phyloP scores from a whole-genome alignment of 2,113 vertebrate species.

The Coptodon bakossiorum region DNA sequence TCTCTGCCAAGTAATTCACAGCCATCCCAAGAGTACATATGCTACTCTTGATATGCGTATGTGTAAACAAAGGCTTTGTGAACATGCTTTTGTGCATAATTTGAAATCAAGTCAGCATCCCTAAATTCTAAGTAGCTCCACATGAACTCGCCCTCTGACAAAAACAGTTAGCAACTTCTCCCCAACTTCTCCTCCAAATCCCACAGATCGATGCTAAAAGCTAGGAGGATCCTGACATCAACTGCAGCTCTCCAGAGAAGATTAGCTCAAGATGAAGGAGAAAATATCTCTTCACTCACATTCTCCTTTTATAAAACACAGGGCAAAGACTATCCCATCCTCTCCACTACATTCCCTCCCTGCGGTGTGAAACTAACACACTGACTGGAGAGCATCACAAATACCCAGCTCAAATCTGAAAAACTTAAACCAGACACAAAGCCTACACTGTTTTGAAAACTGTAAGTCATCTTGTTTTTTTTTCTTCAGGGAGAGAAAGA shows the following conservation, averaged over 20 bases:
- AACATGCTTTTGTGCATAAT: conserved; percentile 36
- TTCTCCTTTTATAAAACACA: conserved; percentile 13
- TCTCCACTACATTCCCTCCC: conserved; percentile 11
- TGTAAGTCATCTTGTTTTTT: background rate
- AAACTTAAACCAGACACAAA: conserved; percentile 50
- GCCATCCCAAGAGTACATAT: conserved; percentile 4
- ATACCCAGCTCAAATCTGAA: conserved; percentile 14
- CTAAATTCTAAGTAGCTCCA: conserved; percentile 21
- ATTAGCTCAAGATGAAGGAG: conserved; percentile 60
- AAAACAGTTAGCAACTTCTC: conserved; percentile 37
- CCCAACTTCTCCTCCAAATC: conserved; percentile 47
- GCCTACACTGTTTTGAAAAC: conserved; percentile 46
- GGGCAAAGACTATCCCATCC: conserved; percentile 29
- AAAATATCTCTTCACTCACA: conserved; percentile 21
- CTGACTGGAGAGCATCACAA: conserved; percentile 47
- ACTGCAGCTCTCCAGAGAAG: conserved; percentile 54
- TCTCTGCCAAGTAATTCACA: conserved; percentile 27
- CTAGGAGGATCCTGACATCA: conserved; percentile 56
- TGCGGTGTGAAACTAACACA: conserved; percentile 33
- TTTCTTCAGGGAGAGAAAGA: conserved; percentile 9
- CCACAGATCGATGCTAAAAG: conserved; percentile 57
- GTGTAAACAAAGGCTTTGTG: conserved; percentile 38
- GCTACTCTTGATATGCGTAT: conserved; percentile 2
- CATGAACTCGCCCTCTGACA: conserved; percentile 32
- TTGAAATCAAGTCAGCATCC: conserved; percentile 39